These are phyloP conservation scores for Noctuana brunneofusca DNA, from an alignment of 2,888 invertebrate species.

Conservation along the genomic window DNA sequence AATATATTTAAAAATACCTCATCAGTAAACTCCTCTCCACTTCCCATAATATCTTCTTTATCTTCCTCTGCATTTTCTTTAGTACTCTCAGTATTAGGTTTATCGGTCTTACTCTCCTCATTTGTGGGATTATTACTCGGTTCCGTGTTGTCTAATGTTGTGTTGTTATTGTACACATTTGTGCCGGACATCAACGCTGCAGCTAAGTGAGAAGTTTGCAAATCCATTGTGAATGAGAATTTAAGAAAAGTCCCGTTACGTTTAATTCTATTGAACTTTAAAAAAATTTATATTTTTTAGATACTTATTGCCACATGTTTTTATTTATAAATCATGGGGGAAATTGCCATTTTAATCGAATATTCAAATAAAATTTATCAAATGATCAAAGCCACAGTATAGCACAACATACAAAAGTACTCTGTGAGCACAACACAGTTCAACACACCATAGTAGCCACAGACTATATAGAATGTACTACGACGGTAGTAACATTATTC, in stretches of 20 bases:
- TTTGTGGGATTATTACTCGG: conserved; percentile 39
- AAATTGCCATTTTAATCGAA: too few species aligned
- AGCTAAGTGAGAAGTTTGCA: conserved; percentile 77
- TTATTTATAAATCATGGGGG: too few species aligned
- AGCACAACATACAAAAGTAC: too few species aligned
- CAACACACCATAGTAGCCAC: too few species aligned
- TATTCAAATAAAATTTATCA: too few species aligned
- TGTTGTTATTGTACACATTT: conserved; percentile 51
- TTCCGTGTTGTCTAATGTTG: conserved; percentile 41
- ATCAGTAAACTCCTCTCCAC: conserved; percentile 76
- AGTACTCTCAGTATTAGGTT: conserved; percentile 49
- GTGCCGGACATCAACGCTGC: conserved; percentile 76
- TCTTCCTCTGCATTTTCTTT: conserved; percentile 65
- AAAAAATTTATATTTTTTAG: not conserved
- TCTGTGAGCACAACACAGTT: too few species aligned
- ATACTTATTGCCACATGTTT: too few species aligned
- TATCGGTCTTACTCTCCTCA: conserved; percentile 60
- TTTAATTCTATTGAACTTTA: not conserved
- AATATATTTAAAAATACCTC: conserved; percentile 58
- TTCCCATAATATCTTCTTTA: conserved; percentile 70
- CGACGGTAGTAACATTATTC: too few species aligned
- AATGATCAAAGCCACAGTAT: too few species aligned
- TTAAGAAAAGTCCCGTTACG: not conserved
- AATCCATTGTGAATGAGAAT: conserved; percentile 56
- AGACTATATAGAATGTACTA: too few species aligned